phyloP scores from a whole-genome alignment of 1,140 invertebrate genomes.

The Cyrtorhinus lividipennis region DNA sequence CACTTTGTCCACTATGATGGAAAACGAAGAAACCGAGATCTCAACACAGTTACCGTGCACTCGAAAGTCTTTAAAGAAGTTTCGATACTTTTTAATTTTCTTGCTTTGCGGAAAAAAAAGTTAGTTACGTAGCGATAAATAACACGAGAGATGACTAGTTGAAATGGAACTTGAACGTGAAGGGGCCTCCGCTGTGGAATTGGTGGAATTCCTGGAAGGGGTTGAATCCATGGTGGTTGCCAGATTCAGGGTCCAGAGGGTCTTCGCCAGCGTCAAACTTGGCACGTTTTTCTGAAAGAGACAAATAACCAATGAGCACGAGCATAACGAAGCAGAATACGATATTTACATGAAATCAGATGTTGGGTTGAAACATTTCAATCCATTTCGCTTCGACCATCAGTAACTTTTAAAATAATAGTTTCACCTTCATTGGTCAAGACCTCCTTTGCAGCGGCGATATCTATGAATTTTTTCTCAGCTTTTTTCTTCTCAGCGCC shows the following conservation, averaged over 20 bases:
- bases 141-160: conserved; percentile 35
- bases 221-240: conserved; percentile 52
- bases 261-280: conserved; percentile 92
- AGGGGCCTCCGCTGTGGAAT: conserved; percentile 64
- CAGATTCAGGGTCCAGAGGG: conserved; percentile 88
- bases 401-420: no score
- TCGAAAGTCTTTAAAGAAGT: neutral
- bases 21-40: conserved; percentile 4
- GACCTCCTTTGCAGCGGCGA: conserved; percentile 97
- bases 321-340: neutral
- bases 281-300: conserved; percentile 63
- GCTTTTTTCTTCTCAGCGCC: conserved; percentile 84
- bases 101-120: neutral
- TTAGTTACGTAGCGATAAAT: neutral
- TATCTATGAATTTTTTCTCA: conserved; percentile 97
- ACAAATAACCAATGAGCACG: conserved; percentile 15
- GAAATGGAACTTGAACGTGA: conserved; percentile 96
- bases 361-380: no score
- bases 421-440: conserved; percentile 54
- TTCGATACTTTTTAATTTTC: neutral
- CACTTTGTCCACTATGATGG: neutral
- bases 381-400: no score
- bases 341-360: no score
- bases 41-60: neutral
- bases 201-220: conserved; percentile 69